Base-by-base conservation (phyloP, 1,140 invertebrate genomes). In the Drosophila biarmipes region DNA sequence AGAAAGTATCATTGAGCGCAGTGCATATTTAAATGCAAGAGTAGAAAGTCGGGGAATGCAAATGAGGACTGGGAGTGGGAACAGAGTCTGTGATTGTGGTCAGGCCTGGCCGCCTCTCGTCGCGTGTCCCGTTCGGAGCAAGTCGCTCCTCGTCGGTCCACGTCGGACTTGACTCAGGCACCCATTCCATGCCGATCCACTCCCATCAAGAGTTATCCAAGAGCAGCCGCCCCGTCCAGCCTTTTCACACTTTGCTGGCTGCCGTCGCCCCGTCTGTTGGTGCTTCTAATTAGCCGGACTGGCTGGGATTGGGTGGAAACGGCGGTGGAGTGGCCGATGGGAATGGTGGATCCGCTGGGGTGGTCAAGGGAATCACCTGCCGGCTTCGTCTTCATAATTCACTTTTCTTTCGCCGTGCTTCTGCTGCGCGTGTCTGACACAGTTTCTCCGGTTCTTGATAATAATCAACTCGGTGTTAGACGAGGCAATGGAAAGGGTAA, bases 11-110 rank as follows among this genome's bases (percentile, higher is more conserved):
- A 48, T 48, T 37, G 5, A 8, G 15, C 24, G 24, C 24, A 66
- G 73, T 62, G 62, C 24, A 38, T 14, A 42, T 63, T 67, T 46
- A 29, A 34, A 43, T 66, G 57, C 14, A n/a, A 11, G 17, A 15
- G 45, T 81, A 82, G 81, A 86, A 86, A 87, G 82, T 87, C 63
- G 55, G 51, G 64, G 73, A 58, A 86, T 86, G 82, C 82, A 86
- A 86, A 86, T 87, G 38, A 72, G 51, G 17, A 21, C 35, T 45
- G 53, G 17, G 29, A 10, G 8, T 31, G 0, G 29, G 0, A 10
- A 8, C 2, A 5, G 34, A n/a, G 46, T 31, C 46, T 15, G 11
- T 38, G 66, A 52, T 43, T 67, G 31, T 10, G 53, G 72, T 56
- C 67, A 76, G 46, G 81, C 66, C 62, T 84, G 56, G 57, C 54